Evolutionary conservation across 2,888 invertebrate species (phyloP), one percentile per base, ranked within the genome.

Genomic region (Drosophila seclusa): DNA sequence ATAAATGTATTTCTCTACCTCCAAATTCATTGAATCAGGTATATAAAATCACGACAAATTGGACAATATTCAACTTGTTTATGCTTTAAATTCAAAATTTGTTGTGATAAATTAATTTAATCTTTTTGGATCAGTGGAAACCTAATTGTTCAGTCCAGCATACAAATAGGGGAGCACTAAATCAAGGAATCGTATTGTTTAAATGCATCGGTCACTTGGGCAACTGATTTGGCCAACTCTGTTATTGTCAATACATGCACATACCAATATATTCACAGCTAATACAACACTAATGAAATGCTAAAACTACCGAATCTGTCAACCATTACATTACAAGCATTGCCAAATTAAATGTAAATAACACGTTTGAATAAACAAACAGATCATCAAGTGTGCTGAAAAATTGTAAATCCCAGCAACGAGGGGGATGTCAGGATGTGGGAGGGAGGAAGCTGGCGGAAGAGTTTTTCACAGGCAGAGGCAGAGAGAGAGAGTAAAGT

Each of bases 261-360:
- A 21, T 13, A 6, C 21, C 42, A 42, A 21, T 2, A 32, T 13
- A 29, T 40, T 27, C 32, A 48, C 34, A 49, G 40, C 21, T 34
- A 69, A 68, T 68, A 60, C 16, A 73, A 67, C 73, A 61, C 63
- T 74, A 77, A 77, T 69, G 40, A 73, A 76, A 64, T 57, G 7
- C n/a, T 13, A 62, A 68, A 68, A 50, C 38, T 60, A 71, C 63
- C 45, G 16, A 67, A 36, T 29, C 31, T 31, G 29, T 32, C 42
- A 54, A 66, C 57, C 55, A 76, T 86, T 86, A 57, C 55, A 76
- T 88, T 86, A 86, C 86, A 88, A 61, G 70, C 72, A 73, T 80
- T 80, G 74, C 49, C 83, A 86, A 86, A 90, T 91, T 82, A 85
- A 91, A 87, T 90, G 91, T 88, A 90, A 91, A 91, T 87, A 89